A percentile compares a stretch with the other conserved stretches of the same genome.
These are phyloP conservation scores for Stegodyphus mimosarum DNA, from an alignment of 1,140 invertebrate species.

Conservation along the genomic window DNA sequence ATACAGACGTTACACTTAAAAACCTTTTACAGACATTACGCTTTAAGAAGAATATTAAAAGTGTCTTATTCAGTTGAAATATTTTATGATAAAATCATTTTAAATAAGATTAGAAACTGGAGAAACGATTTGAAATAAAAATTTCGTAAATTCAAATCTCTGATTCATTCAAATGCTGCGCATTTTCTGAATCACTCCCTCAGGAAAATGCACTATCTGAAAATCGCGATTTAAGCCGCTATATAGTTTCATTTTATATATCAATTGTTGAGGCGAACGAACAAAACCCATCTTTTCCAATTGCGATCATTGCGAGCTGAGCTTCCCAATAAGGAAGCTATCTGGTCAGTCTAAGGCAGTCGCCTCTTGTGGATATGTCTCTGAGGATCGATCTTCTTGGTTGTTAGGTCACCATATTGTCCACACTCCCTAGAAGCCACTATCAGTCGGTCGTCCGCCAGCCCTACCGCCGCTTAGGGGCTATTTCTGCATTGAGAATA, in stretches of 20 bases:
- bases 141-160: no score
- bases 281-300: constrained; percentile 12
- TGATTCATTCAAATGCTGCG: no score
- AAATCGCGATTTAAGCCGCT: constrained; percentile 2
- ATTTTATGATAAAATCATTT: no score
- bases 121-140: no score
- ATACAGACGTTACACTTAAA: no score
- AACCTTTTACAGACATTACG: no score
- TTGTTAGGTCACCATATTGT: constrained; percentile 59
- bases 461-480: constrained; percentile 1
- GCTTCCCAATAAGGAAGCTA: constrained; percentile 37
- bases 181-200: constrained; percentile 3
- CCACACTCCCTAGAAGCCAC: constrained; percentile 43
- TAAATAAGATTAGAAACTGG: no score
- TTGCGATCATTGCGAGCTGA: constrained; percentile 9
- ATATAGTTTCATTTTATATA: constrained; percentile 20
- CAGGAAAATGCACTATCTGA: constrained; percentile 14
- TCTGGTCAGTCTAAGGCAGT: constrained; percentile 4
- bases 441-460: constrained; percentile 18
- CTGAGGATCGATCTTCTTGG: constrained; percentile 45
- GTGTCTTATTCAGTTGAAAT: no score
- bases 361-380: constrained; percentile 41
- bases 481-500: constrained; percentile 52
- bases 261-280: background rate
- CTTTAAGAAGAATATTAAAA: no score